Evolutionary conservation across 2,113 vertebrate species (phyloP), one percentile per base, ranked within the genome.

Genomic region (Charadrius vociferus): DNA sequence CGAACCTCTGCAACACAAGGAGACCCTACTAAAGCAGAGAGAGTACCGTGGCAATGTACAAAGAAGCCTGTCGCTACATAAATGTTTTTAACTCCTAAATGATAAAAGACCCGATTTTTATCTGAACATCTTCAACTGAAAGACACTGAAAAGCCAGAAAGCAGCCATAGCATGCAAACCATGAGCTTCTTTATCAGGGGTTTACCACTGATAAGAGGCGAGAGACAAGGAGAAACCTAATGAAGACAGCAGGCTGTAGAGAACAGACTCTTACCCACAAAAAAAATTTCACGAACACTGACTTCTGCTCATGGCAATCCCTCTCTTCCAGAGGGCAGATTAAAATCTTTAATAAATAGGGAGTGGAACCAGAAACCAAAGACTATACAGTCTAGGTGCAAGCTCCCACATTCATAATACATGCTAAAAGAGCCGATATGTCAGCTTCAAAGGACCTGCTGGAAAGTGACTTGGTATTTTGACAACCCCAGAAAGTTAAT

Each of bases 401-500:
- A 84, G 87, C 89, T 95, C 58, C 87, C 53, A 16, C 43, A 84
- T 85, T 56, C 37, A 47, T 74, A 94, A 91, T 62, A 67, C 24
- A 12, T 19, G 14, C 78, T 15, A 67, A 58, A 93, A 82, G 36
- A 88, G 34, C n/a, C 63, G 68, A 71, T 34, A 29, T 1, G 0
- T 7, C 41, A 85, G 45, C 81, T 94, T 95, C 91, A 94, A 95
- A 97, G 88, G 65, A 84, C 16, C 65, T 84, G 43, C 88, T 95
- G 90, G 61, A 71, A 88, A 93, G 55, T 3, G 0, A 74, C 52
- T 26, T 67, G 34, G 34, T 84, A 67, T 86, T 92, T 32, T 96
- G 95, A 96, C 95, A 97, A 37, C 88, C 84, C 63, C 68, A 92
- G 63, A 55, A 88, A 94, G 80, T 65, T 93, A 91, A 94, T 97